phyloP scores from a whole-genome alignment of 92 coral and sea anemone genomes.

The Zoanthus sansibaricus region DNA sequence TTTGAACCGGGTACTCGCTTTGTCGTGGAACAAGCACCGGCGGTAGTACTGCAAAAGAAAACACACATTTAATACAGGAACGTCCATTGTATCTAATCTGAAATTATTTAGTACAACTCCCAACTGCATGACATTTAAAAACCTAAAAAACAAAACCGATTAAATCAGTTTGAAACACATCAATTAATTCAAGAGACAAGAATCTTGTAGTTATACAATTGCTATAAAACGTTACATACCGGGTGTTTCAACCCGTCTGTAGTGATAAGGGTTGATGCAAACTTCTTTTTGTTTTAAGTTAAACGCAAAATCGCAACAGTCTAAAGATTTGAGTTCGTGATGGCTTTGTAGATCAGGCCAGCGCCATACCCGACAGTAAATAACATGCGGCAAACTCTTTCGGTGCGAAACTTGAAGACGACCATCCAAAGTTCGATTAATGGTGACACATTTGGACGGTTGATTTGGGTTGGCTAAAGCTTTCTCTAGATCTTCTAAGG shows the following conservation, averaged over 20 bases:
- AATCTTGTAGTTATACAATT: not conserved
- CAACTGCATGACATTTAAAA: slow-evolving; percentile 1
- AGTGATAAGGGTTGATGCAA: slow-evolving; percentile 46
- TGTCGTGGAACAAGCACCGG: slow-evolving; percentile 40
- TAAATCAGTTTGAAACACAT: not conserved
- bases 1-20: slow-evolving; percentile 36
- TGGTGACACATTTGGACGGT: slow-evolving; percentile 37
- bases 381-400: slow-evolving; percentile 45
- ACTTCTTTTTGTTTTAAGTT: slow-evolving; percentile 44
- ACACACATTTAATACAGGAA: not conserved
- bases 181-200: not conserved
- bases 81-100: not conserved
- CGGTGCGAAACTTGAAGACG: slow-evolving; percentile 49
- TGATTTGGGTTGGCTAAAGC: slow-evolving; percentile 25
- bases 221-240: slow-evolving; percentile 16
- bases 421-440: slow-evolving; percentile 34
- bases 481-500: slow-evolving; percentile 39
- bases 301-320: slow-evolving; percentile 40
- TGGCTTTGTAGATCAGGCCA: slow-evolving; percentile 48
- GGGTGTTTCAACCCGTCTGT: slow-evolving; percentile 44
- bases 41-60: slow-evolving; percentile 30
- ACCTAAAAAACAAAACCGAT: not conserved
- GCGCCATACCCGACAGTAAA: slow-evolving; percentile 44
- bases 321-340: slow-evolving; percentile 38
- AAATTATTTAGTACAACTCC: not conserved